Percentiles rank a stretch among this genome's conserved stretches.
Conservation (phyloP, 2,797 vertebrate genomes). For the Gila robusta region DNA sequence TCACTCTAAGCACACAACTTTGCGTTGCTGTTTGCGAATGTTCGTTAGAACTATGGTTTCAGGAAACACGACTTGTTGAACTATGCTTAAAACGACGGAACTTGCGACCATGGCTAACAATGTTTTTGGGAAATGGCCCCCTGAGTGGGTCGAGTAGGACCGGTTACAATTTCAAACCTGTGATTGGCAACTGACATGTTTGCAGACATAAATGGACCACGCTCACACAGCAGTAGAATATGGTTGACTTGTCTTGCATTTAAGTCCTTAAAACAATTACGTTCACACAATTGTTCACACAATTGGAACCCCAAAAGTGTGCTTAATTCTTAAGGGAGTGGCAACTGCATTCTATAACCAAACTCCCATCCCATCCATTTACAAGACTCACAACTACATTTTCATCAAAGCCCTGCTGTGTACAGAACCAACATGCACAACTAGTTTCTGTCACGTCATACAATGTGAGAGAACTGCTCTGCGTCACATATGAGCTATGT, state of each 20-base stretch:
- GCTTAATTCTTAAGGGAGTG: neutral
- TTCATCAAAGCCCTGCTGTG: neutral
- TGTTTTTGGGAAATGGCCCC: too few relatives aligned
- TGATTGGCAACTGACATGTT: conserved; percentile 38
- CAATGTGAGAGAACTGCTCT: neutral
- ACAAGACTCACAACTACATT: neutral
- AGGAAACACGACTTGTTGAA: too few relatives aligned
- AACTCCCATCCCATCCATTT: neutral
- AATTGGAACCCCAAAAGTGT: neutral
- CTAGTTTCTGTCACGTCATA: neutral
- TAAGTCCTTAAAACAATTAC: neutral
- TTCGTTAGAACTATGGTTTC: too few relatives aligned
- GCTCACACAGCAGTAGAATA: neutral
- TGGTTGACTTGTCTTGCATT: neutral
- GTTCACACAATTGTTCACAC: neutral
- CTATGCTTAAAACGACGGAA: too few relatives aligned
- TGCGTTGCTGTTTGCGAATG: too few relatives aligned
- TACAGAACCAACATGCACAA: neutral
- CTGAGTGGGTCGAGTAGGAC: too few relatives aligned
- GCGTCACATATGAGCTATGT: neutral
- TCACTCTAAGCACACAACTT: too few relatives aligned
- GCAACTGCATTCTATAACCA: neutral
- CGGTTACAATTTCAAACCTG: neutral
- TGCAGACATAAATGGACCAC: neutral
- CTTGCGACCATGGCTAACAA: too few relatives aligned